Base-by-base conservation (phyloP, 1,140 invertebrate genomes). In the Triops cancriformis region DNA sequence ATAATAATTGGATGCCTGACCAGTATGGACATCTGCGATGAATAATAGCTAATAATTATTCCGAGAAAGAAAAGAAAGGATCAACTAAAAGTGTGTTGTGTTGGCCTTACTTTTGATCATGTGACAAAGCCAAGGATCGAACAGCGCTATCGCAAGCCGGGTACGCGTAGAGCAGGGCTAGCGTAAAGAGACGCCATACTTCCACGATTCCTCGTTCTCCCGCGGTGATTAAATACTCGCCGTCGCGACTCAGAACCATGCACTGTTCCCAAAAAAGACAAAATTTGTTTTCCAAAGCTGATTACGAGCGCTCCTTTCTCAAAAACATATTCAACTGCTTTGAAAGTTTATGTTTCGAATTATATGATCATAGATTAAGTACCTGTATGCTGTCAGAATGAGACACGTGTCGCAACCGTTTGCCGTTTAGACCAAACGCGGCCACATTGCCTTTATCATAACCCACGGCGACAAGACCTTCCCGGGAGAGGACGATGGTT, bases 131-230 rank as follows among this genome's bases (percentile, higher is more conserved):
- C 76, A 99, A 87, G 26, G 95, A 96, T 78, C 93, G 89, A 79
- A 98, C 93, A 83, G 93, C 92, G 83, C 94, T 94, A 86, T 98
- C 97, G 87, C 95, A 97, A 74, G 93, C 92, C 80, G 97, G 97
- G 87, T 97, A 99, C 78, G 97, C 95, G 86, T 99, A 99, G 0
- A 99, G 89, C 76, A 98, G 89, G 79, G 95, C 94, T 77, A 99
- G 89, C 82, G 98, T 98, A 87, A 98, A 98, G 73, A 97, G 96
- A 84, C 98, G 89, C 94, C 96, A 98, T 73, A 99, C 96, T 87
- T 98, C 95, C 79, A 99, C 97, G 77, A 98, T 94, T 79, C 97
- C 97, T 84, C 93, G 94, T 83, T 98, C 96, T 10, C 96, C 96
- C 76, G 95, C 97, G 80, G 94, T 96, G 89, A 98, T 92, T 83